Conservation (phyloP, 2,113 vertebrate species). For the Madoqua kirkii region DNA sequence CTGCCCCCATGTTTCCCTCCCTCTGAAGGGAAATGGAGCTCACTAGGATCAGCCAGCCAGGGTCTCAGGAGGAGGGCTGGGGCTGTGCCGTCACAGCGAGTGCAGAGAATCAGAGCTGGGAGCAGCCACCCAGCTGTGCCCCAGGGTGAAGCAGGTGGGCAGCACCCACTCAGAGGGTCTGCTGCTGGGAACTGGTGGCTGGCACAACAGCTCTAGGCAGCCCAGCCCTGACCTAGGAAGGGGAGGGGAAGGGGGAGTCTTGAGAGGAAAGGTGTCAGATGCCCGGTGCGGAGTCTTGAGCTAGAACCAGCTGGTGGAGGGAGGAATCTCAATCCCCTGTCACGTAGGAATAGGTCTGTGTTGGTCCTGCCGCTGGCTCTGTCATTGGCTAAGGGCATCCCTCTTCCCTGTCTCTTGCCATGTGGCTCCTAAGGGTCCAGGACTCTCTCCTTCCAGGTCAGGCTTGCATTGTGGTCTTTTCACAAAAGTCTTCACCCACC, state of each 20-base stretch:
- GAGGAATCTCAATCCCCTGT: background rate
- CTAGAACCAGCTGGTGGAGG: background rate
- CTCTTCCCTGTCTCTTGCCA: background rate
- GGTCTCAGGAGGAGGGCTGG: background rate
- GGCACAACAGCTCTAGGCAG: background rate
- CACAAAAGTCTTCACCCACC: background rate
- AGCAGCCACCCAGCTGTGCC: background rate
- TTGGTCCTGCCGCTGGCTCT: background rate
- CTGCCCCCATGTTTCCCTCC: background rate
- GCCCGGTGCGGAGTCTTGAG: background rate
- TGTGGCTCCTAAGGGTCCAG: background rate
- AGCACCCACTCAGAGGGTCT: background rate
- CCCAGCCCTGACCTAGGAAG: background rate
- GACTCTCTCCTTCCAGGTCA: background rate
- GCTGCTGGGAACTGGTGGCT: background rate
- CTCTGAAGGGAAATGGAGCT: background rate
- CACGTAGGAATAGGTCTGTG: too few relatives aligned
- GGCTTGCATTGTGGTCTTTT: background rate
- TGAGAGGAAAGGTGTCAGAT: background rate
- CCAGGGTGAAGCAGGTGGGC: background rate
- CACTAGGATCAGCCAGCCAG: background rate
- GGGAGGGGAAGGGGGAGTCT: background rate
- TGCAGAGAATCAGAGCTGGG: background rate
- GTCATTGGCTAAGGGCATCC: rapidly evolving
- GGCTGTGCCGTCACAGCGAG: background rate